These are phyloP conservation scores for Lasioglossum malachurum DNA, from an alignment of 2,888 invertebrate species.

Conservation along the genomic window DNA sequence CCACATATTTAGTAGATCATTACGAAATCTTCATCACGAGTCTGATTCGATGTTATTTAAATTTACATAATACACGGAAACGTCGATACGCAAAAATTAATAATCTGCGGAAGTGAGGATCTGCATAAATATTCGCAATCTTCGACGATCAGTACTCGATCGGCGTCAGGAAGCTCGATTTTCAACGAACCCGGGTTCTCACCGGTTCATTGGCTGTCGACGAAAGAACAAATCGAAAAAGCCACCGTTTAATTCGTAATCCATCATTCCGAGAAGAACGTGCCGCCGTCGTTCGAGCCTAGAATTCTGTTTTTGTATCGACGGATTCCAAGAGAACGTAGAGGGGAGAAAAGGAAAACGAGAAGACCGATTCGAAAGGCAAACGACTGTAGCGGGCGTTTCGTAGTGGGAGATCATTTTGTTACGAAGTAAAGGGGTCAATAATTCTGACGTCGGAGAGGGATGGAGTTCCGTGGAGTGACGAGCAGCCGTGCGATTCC, in stretches of 20 bases:
- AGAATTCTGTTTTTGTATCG: background rate
- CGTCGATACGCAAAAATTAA: background rate
- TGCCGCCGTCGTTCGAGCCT: background rate
- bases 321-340: background rate
- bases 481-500: constrained; percentile 66
- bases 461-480: constrained; percentile 59
- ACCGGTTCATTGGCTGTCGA: background rate
- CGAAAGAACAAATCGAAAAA: background rate
- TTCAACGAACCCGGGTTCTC: background rate
- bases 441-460: constrained; percentile 63
- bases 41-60: background rate
- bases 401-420: constrained; percentile 49
- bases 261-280: background rate
- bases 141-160: no score
- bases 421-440: constrained; percentile 65
- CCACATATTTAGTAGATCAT: no score
- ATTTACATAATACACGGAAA: background rate
- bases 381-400: background rate
- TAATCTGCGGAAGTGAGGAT: background rate
- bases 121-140: background rate
- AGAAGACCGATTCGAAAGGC: background rate
- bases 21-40: background rate
- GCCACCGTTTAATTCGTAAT: background rate
- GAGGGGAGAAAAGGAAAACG: background rate
- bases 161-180: background rate